Evolutionary conservation across 1,140 invertebrate species (phyloP).

Genomic region (Octopus bimaculoides): DNA sequence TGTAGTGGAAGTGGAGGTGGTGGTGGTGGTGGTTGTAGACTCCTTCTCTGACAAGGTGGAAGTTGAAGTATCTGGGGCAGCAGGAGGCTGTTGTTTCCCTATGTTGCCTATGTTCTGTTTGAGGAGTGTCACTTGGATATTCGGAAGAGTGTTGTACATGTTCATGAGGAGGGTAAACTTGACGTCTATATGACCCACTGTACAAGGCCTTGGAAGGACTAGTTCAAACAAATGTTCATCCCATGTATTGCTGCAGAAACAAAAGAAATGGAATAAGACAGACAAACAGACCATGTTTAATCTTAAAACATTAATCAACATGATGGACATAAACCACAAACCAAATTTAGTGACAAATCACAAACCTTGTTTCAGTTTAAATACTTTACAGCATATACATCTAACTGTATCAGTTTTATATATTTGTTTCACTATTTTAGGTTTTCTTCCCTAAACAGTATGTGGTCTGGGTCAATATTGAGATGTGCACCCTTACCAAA

Average conservation of each 20-base stretch:
- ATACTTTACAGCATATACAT: no score
- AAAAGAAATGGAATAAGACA: conserved; percentile 14
- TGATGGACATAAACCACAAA: no score
- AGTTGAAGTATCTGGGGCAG: background rate
- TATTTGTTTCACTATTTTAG: no score
- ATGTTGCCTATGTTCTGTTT: conserved; percentile 68
- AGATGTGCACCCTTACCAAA: no score
- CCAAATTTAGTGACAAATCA: no score
- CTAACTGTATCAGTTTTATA: no score
- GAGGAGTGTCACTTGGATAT: conserved; percentile 74
- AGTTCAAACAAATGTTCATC: conserved; percentile 89
- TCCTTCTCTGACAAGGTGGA: conserved; percentile 16
- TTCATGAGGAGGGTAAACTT: conserved; percentile 75
- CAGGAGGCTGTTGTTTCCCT: conserved; percentile 19
- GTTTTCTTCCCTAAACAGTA: no score
- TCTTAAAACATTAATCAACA: no score
- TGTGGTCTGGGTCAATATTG: no score
- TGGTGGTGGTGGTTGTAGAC: conserved; percentile 7
- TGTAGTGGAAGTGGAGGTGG: conserved; percentile 15
- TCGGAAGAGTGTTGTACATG: conserved; percentile 65
- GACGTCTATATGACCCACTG: conserved; percentile 82
- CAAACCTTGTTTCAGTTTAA: no score
- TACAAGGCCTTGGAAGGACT: conserved; percentile 71
- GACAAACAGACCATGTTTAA: no score
- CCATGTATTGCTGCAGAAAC: conserved; percentile 70